A percentile compares a stretch with the other conserved stretches of the same genome.
Evolutionary conservation across 2,113 vertebrate genomes (phyloP).

Genomic region (Rhagologus leucostigma): DNA sequence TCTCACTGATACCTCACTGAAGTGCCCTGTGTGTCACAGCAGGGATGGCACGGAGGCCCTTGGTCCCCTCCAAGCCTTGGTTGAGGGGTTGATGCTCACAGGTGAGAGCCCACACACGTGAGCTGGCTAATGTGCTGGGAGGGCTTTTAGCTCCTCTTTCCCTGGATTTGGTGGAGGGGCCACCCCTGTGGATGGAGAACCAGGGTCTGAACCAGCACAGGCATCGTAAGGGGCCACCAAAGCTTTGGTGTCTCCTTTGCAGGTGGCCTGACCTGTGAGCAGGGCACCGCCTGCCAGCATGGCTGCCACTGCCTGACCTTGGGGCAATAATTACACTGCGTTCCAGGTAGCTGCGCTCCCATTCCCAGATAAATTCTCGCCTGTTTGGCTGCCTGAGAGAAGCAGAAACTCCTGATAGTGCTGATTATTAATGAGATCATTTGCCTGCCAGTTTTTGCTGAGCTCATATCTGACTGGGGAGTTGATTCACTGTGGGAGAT

Average conservation of each 20-base stretch:
- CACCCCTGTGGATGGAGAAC: not conserved
- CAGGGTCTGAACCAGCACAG: not conserved
- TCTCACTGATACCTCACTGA: not conserved
- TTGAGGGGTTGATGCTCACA: rapidly evolving
- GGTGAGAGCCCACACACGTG: not conserved
- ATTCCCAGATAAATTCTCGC: not conserved
- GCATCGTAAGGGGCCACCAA: not conserved
- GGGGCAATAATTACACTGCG: not conserved
- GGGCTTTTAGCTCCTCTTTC: not conserved
- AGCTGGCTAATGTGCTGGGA: rapidly evolving
- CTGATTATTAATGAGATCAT: conserved; percentile 63
- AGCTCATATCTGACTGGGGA: conserved; percentile 49
- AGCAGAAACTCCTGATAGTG: conserved; percentile 22
- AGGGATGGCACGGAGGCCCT: not conserved
- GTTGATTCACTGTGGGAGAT: conserved; percentile 41
- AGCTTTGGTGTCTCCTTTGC: not conserved
- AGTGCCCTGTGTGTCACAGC: not conserved
- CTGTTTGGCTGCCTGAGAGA: not conserved
- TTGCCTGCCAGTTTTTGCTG: conserved; percentile 59
- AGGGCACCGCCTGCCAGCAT: rapidly evolving
- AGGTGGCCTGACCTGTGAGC: not conserved
- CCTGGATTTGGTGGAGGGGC: not conserved
- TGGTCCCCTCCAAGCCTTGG: not conserved
- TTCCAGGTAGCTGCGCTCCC: not conserved
- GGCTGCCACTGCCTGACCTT: not conserved